Evolutionary conservation across 2,888 invertebrate species (phyloP).

Genomic region (Hirudinaria manillensis): DNA sequence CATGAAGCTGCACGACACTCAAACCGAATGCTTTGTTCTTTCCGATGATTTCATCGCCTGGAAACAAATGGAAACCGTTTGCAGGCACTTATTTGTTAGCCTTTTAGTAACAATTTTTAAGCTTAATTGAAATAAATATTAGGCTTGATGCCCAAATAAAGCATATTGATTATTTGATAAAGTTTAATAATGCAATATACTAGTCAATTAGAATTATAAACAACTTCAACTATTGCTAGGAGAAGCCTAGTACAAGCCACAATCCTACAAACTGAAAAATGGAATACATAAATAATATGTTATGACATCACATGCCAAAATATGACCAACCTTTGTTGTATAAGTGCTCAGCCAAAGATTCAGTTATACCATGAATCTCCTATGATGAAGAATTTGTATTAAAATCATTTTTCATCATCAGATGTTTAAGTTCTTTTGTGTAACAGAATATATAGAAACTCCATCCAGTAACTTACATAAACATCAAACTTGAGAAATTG

Average conservation of each 20-base stretch:
- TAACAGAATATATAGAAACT: too few relatives aligned
- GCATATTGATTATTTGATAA: too few relatives aligned
- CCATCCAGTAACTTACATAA: background rate
- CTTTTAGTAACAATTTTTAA: too few relatives aligned
- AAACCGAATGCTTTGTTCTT: conserved; percentile 60
- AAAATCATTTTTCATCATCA: background rate
- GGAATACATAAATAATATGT: background rate
- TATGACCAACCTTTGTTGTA: conserved; percentile 63
- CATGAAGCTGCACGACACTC: conserved; percentile 75
- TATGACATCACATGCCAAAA: background rate
- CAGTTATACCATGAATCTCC: conserved; percentile 78
- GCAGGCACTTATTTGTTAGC: too few relatives aligned
- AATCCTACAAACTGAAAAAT: background rate
- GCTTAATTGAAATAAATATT: too few relatives aligned
- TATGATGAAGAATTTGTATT: conserved; percentile 37
- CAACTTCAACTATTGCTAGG: background rate
- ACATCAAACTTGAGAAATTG: conserved; percentile 19
- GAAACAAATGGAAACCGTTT: background rate
- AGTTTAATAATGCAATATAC: background rate
- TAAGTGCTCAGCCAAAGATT: conserved; percentile 73
- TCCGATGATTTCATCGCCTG: conserved; percentile 66
- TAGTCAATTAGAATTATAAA: background rate
- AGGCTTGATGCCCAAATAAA: too few relatives aligned
- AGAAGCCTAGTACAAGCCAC: background rate
- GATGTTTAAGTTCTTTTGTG: background rate